Conservation (phyloP, 2,888 invertebrate genomes). For the Odiellus spinosus region DNA sequence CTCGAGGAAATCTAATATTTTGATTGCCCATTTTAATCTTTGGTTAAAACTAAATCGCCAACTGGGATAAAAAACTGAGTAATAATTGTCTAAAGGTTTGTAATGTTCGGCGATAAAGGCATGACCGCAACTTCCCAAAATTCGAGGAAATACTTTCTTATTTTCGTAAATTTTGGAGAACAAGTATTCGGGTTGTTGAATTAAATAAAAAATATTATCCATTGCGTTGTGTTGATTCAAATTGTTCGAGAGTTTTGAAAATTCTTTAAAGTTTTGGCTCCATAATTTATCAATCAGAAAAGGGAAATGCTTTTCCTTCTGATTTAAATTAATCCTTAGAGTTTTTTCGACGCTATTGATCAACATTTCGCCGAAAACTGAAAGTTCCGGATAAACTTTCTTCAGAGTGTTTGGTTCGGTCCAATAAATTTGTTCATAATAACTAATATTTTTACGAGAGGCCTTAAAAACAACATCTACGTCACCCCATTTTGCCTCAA, state of each 20-base stretch:
- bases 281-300: constrained; percentile 11
- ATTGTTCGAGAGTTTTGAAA: constrained; percentile 3
- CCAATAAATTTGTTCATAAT: constrained; percentile 16
- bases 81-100: constrained; percentile 34
- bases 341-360: constrained; percentile 9
- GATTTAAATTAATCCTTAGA: constrained; percentile 9
- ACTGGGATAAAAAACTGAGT: constrained; percentile 15
- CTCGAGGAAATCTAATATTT: constrained; percentile 44
- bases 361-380: constrained; percentile 14
- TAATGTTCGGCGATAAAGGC: constrained; percentile 49
- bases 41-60: constrained; percentile 19
- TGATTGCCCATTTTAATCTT: constrained; percentile 25
- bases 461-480: constrained; percentile 44
- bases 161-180: constrained; percentile 42
- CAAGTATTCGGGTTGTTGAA: constrained; percentile 50
- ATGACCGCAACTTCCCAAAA: constrained; percentile 48
- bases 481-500: constrained; percentile 42
- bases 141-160: constrained; percentile 44
- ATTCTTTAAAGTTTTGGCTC: constrained; percentile 10
- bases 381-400: constrained; percentile 10
- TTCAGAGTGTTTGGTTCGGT: constrained; percentile 6
- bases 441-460: constrained; percentile 9
- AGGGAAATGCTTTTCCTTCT: constrained; percentile 1
- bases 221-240: constrained; percentile 31
- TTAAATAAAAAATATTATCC: constrained; percentile 44